Percentiles rank a stretch among this genome's conserved stretches.
Conservation (phyloP, 35 echinoderm and acorn worm species). For the Chiridota heheva region DNA sequence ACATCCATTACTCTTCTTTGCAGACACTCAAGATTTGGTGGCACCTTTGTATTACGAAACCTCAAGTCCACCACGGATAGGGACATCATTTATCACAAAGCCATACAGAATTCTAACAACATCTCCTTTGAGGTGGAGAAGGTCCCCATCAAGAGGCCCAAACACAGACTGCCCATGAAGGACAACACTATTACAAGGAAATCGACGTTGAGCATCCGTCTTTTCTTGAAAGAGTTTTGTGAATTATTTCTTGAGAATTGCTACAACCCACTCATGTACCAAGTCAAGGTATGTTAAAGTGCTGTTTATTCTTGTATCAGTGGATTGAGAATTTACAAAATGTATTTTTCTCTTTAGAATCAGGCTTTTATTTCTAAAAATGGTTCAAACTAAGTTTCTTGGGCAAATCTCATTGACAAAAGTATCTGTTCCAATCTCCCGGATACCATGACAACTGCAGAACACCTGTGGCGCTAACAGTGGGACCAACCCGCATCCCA, state of each 20-base stretch:
- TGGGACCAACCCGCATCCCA: too few species aligned
- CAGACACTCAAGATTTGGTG: constrained; percentile 97
- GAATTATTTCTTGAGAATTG: constrained; percentile 89
- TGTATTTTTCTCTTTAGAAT: background rate
- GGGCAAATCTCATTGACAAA: background rate
- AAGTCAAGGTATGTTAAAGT: constrained; percentile 74
- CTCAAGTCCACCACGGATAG: constrained; percentile 92
- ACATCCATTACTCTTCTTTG: background rate
- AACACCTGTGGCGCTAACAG: too few species aligned
- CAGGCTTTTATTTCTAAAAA: background rate
- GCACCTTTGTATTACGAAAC: constrained; percentile 82
- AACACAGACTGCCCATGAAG: constrained; percentile 84
- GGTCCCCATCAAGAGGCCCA: constrained; percentile 64
- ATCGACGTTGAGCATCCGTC: constrained; percentile 82
- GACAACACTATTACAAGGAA: constrained; percentile 58
- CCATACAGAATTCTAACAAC: constrained; percentile 52
- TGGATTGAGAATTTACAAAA: background rate
- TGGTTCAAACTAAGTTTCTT: background rate
- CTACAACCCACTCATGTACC: constrained; percentile 90
- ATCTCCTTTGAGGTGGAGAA: constrained; percentile 88
- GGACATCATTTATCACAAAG: constrained; percentile 82
- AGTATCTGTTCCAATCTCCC: too few species aligned
- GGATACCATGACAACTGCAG: too few species aligned
- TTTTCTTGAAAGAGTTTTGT: constrained; percentile 95
- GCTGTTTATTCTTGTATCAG: background rate